Base-by-base conservation (phyloP, 2,113 vertebrate genomes). In the Menidia beryllina region DNA sequence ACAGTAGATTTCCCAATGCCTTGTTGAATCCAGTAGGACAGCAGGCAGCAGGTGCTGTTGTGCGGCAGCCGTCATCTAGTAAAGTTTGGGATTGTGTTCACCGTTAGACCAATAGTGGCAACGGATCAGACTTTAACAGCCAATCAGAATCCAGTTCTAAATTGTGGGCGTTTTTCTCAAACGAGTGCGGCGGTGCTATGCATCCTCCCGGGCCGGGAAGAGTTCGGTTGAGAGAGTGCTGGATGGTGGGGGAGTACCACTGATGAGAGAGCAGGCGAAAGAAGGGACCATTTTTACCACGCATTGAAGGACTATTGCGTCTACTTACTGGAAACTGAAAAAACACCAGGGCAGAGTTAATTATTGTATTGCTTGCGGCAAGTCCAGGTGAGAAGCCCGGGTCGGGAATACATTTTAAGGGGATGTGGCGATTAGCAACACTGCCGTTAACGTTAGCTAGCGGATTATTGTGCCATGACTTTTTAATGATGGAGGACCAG, bases 381-480 rank as follows among this genome's bases (percentile, higher is more conserved):
- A 88, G 91, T 85, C 45, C 3, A 23, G 6, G 13, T 34, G 45
- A 38, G 26, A 20, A 5, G n/a, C 47, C 19, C 0, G n/a, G 4
- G 39, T 23, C 10, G 45, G 7, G 45, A 20, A 10, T 66, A 64
- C 48, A 71, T n/a, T 36, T 12, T 48, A 15, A 50, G 48, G 48
- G 69, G 81, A 63, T 69, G 66, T 9, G 38, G 57, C 43, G 72
- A 79, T 66, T 85, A 85, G 80, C 78, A 62, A 15, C 63, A 52
- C 76, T 63, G 57, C 41, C 36, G 58, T 80, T 74, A 81, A 19
- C 47, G 62, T 53, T 66, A 67, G 85, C 87, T 91, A 93, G 85
- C 89, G 89, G 93, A 92, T 92, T 93, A 92, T 88, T 92, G 86
- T 88, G 84, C 82, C 85, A 13, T 85, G 88, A 88, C 89, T 91